phyloP scores from a whole-genome alignment of 2,113 vertebrate genomes.

The Emydocephalus ijimae region DNA sequence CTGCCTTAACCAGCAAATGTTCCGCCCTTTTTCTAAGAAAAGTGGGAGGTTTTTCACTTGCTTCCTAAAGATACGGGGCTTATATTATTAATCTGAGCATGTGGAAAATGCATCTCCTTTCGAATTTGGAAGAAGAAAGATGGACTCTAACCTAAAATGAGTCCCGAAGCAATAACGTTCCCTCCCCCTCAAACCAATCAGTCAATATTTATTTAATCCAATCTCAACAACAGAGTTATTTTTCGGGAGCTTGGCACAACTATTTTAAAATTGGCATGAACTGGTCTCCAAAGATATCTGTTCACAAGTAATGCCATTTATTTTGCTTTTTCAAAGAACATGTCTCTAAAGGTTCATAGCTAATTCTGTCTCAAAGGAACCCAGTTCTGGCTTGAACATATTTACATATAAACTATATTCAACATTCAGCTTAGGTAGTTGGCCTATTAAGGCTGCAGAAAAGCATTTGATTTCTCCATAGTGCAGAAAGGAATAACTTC shows the following conservation, averaged over 20 bases:
- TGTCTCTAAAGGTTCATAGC: neutral
- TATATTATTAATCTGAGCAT: neutral
- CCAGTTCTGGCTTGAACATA: neutral
- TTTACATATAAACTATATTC: neutral
- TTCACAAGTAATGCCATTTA: neutral
- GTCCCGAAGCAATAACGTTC: neutral
- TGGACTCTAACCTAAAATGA: neutral
- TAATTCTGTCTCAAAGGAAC: neutral
- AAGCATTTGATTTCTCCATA: neutral
- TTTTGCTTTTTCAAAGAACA: neutral
- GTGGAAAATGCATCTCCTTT: neutral
- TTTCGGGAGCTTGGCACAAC: neutral
- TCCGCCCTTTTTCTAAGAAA: neutral
- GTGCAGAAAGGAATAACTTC: neutral
- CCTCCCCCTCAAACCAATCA: neutral
- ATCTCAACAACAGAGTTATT: neutral
- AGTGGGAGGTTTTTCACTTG: neutral
- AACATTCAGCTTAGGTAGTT: neutral
- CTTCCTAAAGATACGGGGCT: neutral
- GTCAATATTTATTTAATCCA: neutral
- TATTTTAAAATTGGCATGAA: neutral
- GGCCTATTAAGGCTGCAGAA: neutral
- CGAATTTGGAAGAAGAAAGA: neutral
- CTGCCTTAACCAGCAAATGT: neutral
- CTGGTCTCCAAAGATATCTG: neutral